A percentile compares a stretch with the other conserved stretches of the same genome.
phyloP scores from a whole-genome alignment of 30 jellyfish, hydroid and myxozoan genomes.

The Pseudorhiza aurosa region DNA sequence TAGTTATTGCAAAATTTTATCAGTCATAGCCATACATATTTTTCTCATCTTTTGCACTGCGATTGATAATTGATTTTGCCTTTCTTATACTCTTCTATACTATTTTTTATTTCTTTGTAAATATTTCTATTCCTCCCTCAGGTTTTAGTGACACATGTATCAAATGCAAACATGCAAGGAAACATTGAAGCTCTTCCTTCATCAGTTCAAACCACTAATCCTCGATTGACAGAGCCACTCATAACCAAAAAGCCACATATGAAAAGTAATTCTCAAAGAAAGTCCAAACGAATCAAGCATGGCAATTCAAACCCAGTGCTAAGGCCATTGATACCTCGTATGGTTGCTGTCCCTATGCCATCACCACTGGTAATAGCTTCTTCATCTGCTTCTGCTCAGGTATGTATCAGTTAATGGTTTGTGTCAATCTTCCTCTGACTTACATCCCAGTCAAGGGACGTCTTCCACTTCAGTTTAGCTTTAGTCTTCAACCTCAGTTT shows the following conservation, averaged over 20 bases:
- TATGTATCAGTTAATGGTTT: no score
- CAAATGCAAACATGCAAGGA: slow-evolving; percentile 33
- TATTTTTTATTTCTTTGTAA: no score
- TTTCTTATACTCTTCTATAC: no score
- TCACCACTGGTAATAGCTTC: slow-evolving; percentile 65
- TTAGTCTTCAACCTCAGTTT: no score
- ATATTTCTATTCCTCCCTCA: no score
- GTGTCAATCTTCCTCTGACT: no score
- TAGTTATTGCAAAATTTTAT: no score
- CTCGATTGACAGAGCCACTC: neutral
- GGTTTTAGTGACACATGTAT: slow-evolving; percentile 38
- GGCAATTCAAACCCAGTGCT: slow-evolving; percentile 36
- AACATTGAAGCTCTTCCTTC: slow-evolving; percentile 16
- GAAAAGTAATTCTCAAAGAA: slow-evolving; percentile 48
- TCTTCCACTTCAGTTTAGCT: no score
- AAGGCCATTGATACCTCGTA: slow-evolving; percentile 84
- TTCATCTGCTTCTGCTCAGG: slow-evolving; percentile 48
- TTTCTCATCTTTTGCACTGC: neutral
- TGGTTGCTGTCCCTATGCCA: slow-evolving; percentile 78
- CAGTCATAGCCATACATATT: neutral
- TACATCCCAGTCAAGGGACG: no score
- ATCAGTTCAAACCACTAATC: neutral
- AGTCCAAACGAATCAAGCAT: slow-evolving; percentile 13
- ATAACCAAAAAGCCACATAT: slow-evolving; percentile 22
- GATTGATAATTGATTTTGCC: no score